phyloP scores from a whole-genome alignment of 2,113 vertebrate species.

The Corythornis madagascariensis region DNA sequence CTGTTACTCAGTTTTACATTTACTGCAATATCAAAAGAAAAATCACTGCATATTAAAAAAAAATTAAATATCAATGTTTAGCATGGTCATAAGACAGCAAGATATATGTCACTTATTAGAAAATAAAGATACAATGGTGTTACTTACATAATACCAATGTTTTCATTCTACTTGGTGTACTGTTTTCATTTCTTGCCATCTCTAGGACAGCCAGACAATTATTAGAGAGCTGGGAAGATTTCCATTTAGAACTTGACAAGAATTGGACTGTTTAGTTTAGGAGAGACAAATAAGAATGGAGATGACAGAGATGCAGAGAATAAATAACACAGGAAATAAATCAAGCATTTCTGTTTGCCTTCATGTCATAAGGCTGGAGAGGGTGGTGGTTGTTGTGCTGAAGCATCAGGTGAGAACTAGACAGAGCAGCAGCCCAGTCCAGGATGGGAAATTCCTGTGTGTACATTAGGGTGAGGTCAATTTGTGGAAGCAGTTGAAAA shows the following conservation, averaged over 20 bases:
- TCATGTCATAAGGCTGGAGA: not conserved
- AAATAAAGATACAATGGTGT: not conserved
- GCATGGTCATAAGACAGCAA: not conserved
- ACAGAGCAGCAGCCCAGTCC: not conserved
- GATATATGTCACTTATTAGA: not conserved
- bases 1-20: not conserved
- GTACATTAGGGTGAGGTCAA: not conserved
- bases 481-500: not conserved
- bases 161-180: not conserved
- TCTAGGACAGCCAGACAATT: not conserved
- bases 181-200: not conserved
- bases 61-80: not conserved
- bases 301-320: not conserved
- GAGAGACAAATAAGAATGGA: not conserved
- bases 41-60: not conserved
- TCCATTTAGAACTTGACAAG: not conserved
- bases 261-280: not conserved
- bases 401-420: not conserved
- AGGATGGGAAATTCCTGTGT: not conserved
- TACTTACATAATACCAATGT: not conserved
- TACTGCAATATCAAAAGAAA: not conserved
- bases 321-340: not conserved
- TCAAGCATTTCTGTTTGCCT: not conserved
- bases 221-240: not conserved
- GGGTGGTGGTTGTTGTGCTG: fast-evolving